Evolutionary conservation across 2,888 invertebrate genomes (phyloP).

Genomic region (Lasiommata megera): DNA sequence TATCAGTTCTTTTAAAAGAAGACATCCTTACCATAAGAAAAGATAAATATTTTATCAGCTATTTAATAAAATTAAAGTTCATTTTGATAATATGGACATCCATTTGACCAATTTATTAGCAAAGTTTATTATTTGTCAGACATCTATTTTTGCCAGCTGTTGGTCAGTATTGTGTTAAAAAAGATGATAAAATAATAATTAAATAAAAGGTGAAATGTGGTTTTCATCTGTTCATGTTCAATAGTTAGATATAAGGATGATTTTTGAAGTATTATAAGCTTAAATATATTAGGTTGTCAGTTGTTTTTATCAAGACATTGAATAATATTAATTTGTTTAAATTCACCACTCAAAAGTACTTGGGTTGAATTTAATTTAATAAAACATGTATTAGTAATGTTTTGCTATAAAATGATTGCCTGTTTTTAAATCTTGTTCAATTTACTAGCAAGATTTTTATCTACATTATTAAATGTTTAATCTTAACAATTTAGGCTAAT

Average conservation of each 20-base stretch:
- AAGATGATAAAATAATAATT: no score
- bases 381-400: no score
- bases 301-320: no score
- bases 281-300: no score
- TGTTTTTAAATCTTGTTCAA: neutral
- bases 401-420: neutral
- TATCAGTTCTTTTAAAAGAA: conserved; percentile 56
- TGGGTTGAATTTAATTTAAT: no score
- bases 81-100: no score
- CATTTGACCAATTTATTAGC: no score
- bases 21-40: conserved; percentile 76
- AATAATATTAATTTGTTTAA: no score
- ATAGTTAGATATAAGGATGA: neutral
- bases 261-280: neutral
- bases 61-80: neutral
- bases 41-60: conserved; percentile 48
- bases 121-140: no score
- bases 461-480: neutral
- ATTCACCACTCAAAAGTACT: no score
- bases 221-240: neutral
- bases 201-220: no score
- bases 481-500: conserved; percentile 12
- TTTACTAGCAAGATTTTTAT: neutral
- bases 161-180: neutral
- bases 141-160: neutral